These are phyloP conservation scores for Antitype chi DNA, from an alignment of 2,888 invertebrate species.

Conservation along the genomic window DNA sequence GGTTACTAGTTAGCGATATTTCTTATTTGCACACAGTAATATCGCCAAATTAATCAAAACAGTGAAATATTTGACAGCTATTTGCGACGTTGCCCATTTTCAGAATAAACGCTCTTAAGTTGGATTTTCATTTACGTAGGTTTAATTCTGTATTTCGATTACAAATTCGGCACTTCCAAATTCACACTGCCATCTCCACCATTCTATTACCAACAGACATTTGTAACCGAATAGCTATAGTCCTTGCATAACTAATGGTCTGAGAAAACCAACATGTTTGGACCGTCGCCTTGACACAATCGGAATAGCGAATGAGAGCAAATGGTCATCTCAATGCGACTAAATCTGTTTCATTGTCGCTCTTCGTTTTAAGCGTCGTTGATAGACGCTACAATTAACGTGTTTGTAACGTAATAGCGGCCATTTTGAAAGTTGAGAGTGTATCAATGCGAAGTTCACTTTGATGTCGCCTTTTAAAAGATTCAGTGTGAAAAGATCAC, in stretches of 20 bases:
- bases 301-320: slow-evolving; percentile 60
- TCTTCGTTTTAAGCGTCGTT: slow-evolving; percentile 30
- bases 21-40: too few relatives aligned
- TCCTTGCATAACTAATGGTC: slow-evolving; percentile 56
- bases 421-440: slow-evolving; percentile 18
- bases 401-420: neutral
- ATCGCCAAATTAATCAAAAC: too few relatives aligned
- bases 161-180: slow-evolving; percentile 4
- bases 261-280: slow-evolving; percentile 60
- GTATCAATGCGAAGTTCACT: neutral
- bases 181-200: neutral
- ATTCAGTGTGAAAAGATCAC: too few relatives aligned
- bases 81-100: too few relatives aligned
- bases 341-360: slow-evolving; percentile 48
- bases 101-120: too few relatives aligned
- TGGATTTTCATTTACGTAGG: neutral
- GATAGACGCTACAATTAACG: slow-evolving; percentile 32
- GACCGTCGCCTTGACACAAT: slow-evolving; percentile 44
- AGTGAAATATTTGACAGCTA: too few relatives aligned
- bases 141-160: neutral
- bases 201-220: slow-evolving; percentile 28
- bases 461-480: neutral
- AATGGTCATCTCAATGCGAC: slow-evolving; percentile 45
- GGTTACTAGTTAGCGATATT: too few relatives aligned
- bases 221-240: slow-evolving; percentile 37